Conservation (phyloP, 2,888 invertebrate genomes). For the Erebia aethiops region DNA sequence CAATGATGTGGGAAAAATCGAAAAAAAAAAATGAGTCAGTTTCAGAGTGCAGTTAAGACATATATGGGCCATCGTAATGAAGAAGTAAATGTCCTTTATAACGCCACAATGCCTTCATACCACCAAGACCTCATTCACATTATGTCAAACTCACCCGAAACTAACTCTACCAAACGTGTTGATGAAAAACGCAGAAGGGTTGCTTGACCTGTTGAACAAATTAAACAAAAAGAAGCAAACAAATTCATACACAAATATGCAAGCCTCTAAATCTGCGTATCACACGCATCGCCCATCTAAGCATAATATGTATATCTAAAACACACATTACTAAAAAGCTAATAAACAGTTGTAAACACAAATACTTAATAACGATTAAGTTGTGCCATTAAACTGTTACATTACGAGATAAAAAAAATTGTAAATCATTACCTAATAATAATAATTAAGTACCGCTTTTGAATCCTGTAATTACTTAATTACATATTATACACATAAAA, state of each 20-base stretch:
- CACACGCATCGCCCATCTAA: slow-evolving; percentile 61
- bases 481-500: slow-evolving; percentile 4
- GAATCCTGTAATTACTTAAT: not conserved
- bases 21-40: slow-evolving; percentile 67
- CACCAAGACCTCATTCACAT: slow-evolving; percentile 78
- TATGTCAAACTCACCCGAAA: slow-evolving; percentile 88
- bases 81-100: slow-evolving; percentile 67
- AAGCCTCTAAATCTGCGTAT: slow-evolving; percentile 64
- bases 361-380: slow-evolving; percentile 16
- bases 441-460: no score
- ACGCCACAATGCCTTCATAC: slow-evolving; percentile 81
- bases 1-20: slow-evolving; percentile 36
- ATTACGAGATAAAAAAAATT: slow-evolving; percentile 13
- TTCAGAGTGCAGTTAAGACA: slow-evolving; percentile 80
- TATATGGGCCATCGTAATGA: slow-evolving; percentile 67
- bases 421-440: slow-evolving; percentile 5
- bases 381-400: slow-evolving; percentile 18
- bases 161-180: slow-evolving; percentile 87
- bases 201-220: slow-evolving; percentile 88
- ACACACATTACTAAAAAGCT: slow-evolving; percentile 22
- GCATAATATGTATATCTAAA: slow-evolving; percentile 45
- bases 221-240: slow-evolving; percentile 79
- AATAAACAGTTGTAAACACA: slow-evolving; percentile 22
- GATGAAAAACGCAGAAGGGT: slow-evolving; percentile 87
- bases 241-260: slow-evolving; percentile 65